Percentiles rank a stretch among this genome's conserved stretches.
These are phyloP conservation scores for Passerina amoena DNA, from an alignment of 2,113 vertebrate species.

Conservation along the genomic window DNA sequence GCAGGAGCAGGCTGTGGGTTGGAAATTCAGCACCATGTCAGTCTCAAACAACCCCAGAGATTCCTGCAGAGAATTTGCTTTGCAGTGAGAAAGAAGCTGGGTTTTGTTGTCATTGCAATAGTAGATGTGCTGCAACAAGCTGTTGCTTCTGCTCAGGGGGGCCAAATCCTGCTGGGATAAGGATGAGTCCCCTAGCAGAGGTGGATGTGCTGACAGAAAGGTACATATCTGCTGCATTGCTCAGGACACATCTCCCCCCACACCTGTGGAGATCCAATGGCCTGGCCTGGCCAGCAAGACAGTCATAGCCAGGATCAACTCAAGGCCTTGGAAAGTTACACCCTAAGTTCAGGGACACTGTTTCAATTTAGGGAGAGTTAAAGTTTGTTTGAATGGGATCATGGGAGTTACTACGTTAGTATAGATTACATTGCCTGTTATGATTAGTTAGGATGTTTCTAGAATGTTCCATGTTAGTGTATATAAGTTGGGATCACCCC, in stretches of 20 bases:
- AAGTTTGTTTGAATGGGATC: neutral
- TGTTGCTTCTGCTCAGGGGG: neutral
- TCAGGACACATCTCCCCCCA: neutral
- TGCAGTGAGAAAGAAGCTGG: neutral
- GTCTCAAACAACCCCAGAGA: neutral
- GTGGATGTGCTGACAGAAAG: neutral
- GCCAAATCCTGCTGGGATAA: neutral
- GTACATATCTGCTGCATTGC: neutral
- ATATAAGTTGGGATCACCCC: neutral
- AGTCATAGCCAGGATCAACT: neutral
- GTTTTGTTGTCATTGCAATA: neutral
- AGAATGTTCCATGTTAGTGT: neutral
- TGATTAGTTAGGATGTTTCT: neutral
- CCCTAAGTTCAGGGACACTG: neutral
- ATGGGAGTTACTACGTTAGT: neutral
- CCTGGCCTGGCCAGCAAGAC: neutral
- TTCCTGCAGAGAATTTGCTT: neutral
- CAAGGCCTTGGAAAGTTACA: neutral
- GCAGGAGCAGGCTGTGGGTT: neutral
- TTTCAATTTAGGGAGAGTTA: neutral
- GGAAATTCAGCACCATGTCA: neutral
- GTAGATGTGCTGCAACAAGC: neutral
- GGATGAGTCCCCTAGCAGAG: accelerated
- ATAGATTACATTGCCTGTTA: neutral
- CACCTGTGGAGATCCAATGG: neutral